Base-by-base conservation (phyloP, 2,888 invertebrate genomes). In the Drosophila neutralis region DNA sequence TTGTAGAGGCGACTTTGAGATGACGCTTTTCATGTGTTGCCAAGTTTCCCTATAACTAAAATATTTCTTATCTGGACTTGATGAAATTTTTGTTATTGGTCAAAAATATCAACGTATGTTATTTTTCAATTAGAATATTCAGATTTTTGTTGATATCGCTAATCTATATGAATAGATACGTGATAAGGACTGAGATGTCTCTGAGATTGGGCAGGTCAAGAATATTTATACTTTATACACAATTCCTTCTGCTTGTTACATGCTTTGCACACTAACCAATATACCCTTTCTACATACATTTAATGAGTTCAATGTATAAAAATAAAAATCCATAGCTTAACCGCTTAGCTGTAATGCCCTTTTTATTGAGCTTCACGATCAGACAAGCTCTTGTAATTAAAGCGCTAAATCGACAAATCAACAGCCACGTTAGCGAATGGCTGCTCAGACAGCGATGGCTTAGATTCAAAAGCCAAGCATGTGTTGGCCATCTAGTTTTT, bases 341-440 rank as follows among this genome's bases (percentile, higher is more conserved):
- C 13, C 15, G 24, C 60, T 51, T 38, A 60, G 31, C 24, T 31
- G 2, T 27, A 15, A 31, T 33, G 29, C 60, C 38, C 60, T 38
- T 68, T 62, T 40, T 11, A 36, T 62, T 33, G 24, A 10, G 33
- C 54, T 48, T 57, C 24, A 54, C 31, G 73, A 65, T 73, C 69
- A 75, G 80, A 69, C 75, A 73, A 78, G 72, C 51, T 45, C 2
- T 29, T 56, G 72, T 73, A 81, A 77, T 83, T 77, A 75, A 87
- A 81, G 72, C 66, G 69, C 76, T 59, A 80, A 80, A 73, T 82
- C 81, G 81, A 57, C 74, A 79, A 73, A 87, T 86, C 76, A 78
- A 63, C 62, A 53, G 69, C 63, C 57, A 80, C 69, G 79, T 57
- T 78, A 71, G 68, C 58, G 82, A 69, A 62, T 48, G 78, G 60